These are phyloP conservation scores for Lepus oiostolus DNA, from an alignment of 2,797 vertebrate genomes.

Conservation along the genomic window DNA sequence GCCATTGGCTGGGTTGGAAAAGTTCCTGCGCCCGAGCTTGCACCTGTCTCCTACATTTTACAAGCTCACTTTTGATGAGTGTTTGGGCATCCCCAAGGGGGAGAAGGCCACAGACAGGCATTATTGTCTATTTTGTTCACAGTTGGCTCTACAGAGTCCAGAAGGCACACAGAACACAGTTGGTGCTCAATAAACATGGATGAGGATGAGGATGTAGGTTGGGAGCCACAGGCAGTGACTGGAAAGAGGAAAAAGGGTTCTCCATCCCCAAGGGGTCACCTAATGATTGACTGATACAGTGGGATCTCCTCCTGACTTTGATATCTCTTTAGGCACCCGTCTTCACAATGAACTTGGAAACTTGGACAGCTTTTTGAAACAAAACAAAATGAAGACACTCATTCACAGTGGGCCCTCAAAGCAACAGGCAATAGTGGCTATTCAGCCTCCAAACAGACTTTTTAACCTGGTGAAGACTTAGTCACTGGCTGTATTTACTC, in stretches of 20 bases:
- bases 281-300: no score
- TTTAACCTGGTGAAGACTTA: neutral
- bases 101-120: no score
- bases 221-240: neutral
- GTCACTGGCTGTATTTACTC: accelerated
- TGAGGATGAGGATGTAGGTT: neutral
- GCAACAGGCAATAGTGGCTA: neutral
- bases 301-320: neutral
- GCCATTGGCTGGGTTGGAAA: neutral
- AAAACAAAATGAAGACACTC: neutral
- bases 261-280: no score
- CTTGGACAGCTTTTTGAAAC: neutral
- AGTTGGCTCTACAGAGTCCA: neutral
- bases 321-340: no score
- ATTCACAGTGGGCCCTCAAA: neutral
- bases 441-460: neutral
- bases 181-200: no score
- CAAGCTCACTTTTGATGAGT: no score
- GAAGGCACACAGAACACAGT: neutral
- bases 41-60: neutral
- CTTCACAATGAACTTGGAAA: neutral
- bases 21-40: no score
- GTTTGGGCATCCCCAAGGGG: no score
- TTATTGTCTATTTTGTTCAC: neutral
- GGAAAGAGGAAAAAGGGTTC: neutral